Evolutionary conservation across 2,113 vertebrate species (phyloP).

Genomic region (Acanthochromis polyacanthus): DNA sequence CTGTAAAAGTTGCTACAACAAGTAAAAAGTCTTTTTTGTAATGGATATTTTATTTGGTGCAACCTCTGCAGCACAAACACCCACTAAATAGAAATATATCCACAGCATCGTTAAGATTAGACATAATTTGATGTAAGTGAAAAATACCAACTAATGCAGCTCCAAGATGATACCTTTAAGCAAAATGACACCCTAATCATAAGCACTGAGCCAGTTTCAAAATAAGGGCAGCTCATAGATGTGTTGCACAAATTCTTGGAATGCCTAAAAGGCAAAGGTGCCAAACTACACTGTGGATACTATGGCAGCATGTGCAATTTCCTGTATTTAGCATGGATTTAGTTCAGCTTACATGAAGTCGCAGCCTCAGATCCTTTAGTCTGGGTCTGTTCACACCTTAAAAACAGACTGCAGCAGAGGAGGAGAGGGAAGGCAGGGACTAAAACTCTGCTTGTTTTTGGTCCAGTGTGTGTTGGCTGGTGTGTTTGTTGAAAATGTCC

Average conservation of each 20-base stretch:
- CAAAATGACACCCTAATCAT: neutral
- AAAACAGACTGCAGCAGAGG: constrained; percentile 41
- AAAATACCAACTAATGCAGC: too few relatives aligned
- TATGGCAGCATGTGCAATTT: constrained; percentile 65
- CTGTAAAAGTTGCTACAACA: too few relatives aligned
- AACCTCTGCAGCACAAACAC: too few relatives aligned
- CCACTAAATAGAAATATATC: too few relatives aligned
- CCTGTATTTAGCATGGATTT: constrained; percentile 64
- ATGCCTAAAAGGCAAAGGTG: constrained; percentile 44
- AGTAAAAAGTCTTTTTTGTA: too few relatives aligned
- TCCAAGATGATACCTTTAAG: neutral
- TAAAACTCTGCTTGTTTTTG: neutral
- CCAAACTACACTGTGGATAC: constrained; percentile 36
- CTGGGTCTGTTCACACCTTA: constrained; percentile 64
- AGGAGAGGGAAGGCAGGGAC: neutral
- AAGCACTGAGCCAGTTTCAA: neutral
- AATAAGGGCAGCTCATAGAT: neutral
- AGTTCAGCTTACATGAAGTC: constrained; percentile 55
- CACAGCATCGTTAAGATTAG: too few relatives aligned
- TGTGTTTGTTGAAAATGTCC: constrained; percentile 21
- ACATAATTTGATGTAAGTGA: too few relatives aligned
- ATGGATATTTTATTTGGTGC: too few relatives aligned
- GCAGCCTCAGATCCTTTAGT: constrained; percentile 58
- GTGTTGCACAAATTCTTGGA: constrained; percentile 43
- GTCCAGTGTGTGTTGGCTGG: constrained; percentile 1